Percentiles rank a stretch among this genome's conserved stretches.
Evolutionary conservation across 2,113 vertebrate species (phyloP).

Genomic region (human (Homo sapiens)): DNA sequence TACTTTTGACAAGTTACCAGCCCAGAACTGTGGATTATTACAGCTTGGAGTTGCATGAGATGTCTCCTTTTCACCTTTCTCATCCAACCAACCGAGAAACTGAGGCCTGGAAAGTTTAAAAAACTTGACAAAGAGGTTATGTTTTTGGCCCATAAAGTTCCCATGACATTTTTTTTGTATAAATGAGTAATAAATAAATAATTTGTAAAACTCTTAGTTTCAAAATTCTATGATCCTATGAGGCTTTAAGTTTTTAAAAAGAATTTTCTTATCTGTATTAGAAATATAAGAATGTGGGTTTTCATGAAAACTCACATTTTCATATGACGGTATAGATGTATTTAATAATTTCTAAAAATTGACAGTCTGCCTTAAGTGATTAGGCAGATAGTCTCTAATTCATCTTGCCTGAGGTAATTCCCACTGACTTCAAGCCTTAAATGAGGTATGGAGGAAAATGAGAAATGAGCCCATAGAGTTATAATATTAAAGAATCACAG

Average conservation of each 20-base stretch:
- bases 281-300: slow-evolving; percentile 74
- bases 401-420: slow-evolving; percentile 78
- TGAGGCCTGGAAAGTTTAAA: slow-evolving; percentile 5
- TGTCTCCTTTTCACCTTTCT: background rate
- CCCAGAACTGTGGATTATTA: background rate
- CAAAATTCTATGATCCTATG: slow-evolving; percentile 50
- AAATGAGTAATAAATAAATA: slow-evolving; percentile 63
- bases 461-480: slow-evolving; percentile 76
- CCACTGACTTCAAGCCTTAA: slow-evolving; percentile 80
- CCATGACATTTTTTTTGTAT: slow-evolving; percentile 48
- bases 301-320: slow-evolving; percentile 78
- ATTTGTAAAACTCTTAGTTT: slow-evolving; percentile 40
- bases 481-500: slow-evolving; percentile 81
- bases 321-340: slow-evolving; percentile 74
- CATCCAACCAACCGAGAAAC: background rate
- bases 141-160: background rate
- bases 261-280: slow-evolving; percentile 57
- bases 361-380: slow-evolving; percentile 80
- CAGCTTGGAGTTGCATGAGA: background rate
- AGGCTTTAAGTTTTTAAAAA: slow-evolving; percentile 60
- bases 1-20: background rate
- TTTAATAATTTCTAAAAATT: slow-evolving; percentile 80
- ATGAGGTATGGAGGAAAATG: slow-evolving; percentile 78
- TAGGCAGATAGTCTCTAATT: slow-evolving; percentile 79
- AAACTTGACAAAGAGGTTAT: slow-evolving; percentile 44